A percentile compares a stretch with the other conserved stretches of the same genome.
phyloP scores from a whole-genome alignment of 2,888 invertebrate genomes.

The Dolichopus griseipennis region DNA sequence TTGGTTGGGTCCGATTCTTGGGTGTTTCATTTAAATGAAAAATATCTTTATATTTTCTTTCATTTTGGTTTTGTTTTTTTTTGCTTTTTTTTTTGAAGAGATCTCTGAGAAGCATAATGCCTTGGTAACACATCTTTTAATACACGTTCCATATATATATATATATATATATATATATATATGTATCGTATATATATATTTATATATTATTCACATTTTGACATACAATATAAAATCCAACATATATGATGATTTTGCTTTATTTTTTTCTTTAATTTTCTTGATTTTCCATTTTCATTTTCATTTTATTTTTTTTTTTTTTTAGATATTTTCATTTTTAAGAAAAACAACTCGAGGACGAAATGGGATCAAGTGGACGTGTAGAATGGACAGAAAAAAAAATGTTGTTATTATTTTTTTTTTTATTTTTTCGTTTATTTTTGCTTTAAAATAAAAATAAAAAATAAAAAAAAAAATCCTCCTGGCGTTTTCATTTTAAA shows the following conservation, averaged over 20 bases:
- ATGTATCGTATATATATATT: background rate
- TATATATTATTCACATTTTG: background rate
- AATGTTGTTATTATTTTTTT: background rate
- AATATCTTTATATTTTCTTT: background rate
- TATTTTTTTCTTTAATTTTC: background rate
- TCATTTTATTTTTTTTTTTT: background rate
- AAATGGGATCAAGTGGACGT: constrained; percentile 6
- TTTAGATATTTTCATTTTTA: background rate
- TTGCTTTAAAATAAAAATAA: background rate
- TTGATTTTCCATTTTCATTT: background rate
- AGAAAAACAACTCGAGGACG: constrained; percentile 6
- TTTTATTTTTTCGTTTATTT: background rate
- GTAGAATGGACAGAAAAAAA: constrained; percentile 2
- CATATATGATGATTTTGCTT: background rate
- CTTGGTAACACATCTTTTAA: background rate
- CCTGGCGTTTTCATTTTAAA: constrained; percentile 6
- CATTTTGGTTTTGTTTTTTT: no score
- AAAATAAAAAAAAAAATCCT: background rate
- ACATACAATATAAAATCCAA: background rate
- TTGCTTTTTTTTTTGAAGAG: background rate
- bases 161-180: no score
- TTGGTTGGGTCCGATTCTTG: background rate
- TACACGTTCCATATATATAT: background rate
- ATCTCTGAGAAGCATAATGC: background rate
- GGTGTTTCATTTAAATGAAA: constrained; percentile 6